phyloP scores from a whole-genome alignment of 2,888 invertebrate genomes.

The Eilema sororculum region DNA sequence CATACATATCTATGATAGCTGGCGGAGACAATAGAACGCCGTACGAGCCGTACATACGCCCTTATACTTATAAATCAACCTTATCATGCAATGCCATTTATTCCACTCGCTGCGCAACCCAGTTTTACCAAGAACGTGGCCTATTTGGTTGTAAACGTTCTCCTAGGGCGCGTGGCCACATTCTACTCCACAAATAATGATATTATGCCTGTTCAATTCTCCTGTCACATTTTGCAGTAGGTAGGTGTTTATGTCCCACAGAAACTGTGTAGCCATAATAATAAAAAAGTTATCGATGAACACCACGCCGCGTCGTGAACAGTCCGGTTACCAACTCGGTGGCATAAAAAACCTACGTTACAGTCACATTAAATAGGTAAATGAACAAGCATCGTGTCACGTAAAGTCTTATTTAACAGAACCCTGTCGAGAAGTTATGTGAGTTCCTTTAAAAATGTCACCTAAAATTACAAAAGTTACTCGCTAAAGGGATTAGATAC shows the following conservation, averaged over 20 bases:
- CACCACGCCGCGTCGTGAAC: neutral
- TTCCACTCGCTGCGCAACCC: neutral
- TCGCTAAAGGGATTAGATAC: constrained; percentile 1
- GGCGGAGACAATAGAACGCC: neutral
- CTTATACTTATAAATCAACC: neutral
- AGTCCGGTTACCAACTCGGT: neutral
- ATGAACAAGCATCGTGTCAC: neutral
- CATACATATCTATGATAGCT: neutral
- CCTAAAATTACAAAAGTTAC: too few relatives aligned
- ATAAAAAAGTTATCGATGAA: neutral
- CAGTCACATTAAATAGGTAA: constrained; percentile 1
- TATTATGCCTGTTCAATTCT: neutral
- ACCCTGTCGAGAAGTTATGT: neutral
- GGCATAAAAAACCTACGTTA: neutral
- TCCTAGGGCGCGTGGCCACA: neutral
- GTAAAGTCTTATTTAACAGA: neutral
- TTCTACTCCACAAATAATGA: neutral
- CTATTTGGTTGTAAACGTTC: neutral
- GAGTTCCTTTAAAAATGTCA: neutral
- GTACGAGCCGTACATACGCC: neutral
- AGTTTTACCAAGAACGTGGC: neutral
- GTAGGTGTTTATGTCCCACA: neutral
- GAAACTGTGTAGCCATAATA: neutral
- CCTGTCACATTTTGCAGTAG: too few relatives aligned
- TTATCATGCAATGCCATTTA: neutral